These are phyloP conservation scores for Epizoanthus illoricatus DNA, from an alignment of 92 coral and sea anemone genomes.

Conservation along the genomic window DNA sequence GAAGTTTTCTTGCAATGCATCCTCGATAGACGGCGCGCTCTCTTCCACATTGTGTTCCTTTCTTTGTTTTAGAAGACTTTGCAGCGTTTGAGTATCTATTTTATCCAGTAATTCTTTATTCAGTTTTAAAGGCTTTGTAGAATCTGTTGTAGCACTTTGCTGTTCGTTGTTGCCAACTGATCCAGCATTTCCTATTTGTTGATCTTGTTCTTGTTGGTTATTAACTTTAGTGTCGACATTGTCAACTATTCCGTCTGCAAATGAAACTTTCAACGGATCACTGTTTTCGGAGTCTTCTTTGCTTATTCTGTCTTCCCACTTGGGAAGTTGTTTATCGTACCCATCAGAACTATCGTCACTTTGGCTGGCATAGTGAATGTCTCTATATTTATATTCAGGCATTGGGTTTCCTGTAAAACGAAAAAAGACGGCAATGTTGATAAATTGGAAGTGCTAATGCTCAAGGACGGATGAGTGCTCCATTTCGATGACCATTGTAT, in stretches of 20 bases:
- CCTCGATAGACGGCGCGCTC: background rate
- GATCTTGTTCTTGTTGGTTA: background rate
- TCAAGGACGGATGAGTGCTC: background rate
- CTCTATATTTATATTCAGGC: slow-evolving; percentile 75
- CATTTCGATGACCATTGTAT: too few species aligned
- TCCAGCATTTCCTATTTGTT: background rate
- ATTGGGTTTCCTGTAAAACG: slow-evolving; percentile 51
- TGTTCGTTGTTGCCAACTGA: background rate
- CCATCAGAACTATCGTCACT: slow-evolving; percentile 32
- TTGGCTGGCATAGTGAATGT: slow-evolving; percentile 38
- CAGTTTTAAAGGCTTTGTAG: background rate
- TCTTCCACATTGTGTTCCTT: background rate
- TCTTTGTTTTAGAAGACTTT: slow-evolving; percentile 26
- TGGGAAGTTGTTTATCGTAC: slow-evolving; percentile 25
- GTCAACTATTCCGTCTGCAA: background rate
- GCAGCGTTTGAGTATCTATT: slow-evolving; percentile 30
- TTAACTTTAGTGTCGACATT: background rate
- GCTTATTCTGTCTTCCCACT: slow-evolving; percentile 22
- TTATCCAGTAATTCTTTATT: slow-evolving; percentile 31
- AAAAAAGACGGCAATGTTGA: background rate
- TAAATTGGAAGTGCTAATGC: background rate
- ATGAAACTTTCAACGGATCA: slow-evolving; percentile 19
- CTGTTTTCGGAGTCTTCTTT: slow-evolving; percentile 13
- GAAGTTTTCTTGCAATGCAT: slow-evolving; percentile 14
- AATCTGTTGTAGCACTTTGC: background rate